Conservation (phyloP, 2,113 vertebrate genomes). For the Muntiacus muntjak region DNA sequence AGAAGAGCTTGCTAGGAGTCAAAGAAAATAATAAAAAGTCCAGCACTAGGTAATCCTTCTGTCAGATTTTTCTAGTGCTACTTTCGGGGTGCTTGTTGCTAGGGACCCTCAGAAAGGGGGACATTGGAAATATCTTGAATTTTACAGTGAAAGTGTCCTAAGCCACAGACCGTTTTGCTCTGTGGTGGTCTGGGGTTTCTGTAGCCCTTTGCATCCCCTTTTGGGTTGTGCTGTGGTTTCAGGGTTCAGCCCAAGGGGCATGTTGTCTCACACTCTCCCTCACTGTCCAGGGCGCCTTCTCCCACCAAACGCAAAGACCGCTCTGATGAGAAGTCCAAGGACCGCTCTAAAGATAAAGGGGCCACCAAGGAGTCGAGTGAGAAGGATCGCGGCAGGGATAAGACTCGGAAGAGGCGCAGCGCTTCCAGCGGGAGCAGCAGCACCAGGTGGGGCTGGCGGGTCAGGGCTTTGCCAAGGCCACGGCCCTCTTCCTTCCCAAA, state of each 20-base stretch:
- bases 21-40: conserved; percentile 80
- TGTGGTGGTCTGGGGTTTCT: conserved; percentile 17
- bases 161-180: conserved; percentile 24
- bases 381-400: conserved; percentile 94
- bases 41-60: conserved; percentile 77
- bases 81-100: conserved; percentile 29
- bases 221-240: conserved; percentile 45
- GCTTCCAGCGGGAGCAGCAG: conserved; percentile 96
- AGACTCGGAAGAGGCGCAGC: conserved; percentile 91
- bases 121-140: conserved; percentile 20
- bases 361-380: conserved; percentile 88
- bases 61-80: conserved; percentile 72
- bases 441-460: conserved; percentile 79
- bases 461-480: too few species aligned
- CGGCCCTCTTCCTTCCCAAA: neutral
- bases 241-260: neutral
- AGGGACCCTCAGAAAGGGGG: conserved; percentile 50
- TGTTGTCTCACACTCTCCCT: conserved; percentile 15
- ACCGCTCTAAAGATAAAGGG: conserved; percentile 93
- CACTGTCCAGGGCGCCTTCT: conserved; percentile 91
- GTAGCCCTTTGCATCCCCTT: neutral
- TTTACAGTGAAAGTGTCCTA: conserved; percentile 2
- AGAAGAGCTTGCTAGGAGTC: conserved; percentile 80
- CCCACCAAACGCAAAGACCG: conserved; percentile 95
- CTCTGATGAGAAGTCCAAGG: conserved; percentile 93